Conservation (phyloP, 2,888 invertebrate genomes). For the Drosophila parthenogenetica region DNA sequence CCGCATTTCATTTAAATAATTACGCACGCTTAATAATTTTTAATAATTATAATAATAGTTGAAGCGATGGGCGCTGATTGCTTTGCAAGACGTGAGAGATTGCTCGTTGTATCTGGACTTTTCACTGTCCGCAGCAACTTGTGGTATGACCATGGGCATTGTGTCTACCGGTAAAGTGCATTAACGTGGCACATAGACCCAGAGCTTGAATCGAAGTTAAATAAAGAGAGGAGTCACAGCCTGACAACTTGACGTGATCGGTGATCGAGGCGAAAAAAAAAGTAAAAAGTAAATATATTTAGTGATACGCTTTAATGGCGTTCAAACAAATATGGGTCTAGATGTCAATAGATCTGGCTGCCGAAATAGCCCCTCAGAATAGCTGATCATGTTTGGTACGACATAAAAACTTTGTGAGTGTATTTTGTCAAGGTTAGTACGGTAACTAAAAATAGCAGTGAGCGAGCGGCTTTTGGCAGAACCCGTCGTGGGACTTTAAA, state of each 20-base stretch:
- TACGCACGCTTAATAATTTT: constrained; percentile 79
- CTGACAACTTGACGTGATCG: constrained; percentile 64
- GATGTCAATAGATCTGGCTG: constrained; percentile 67
- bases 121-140: constrained; percentile 32
- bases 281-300: constrained; percentile 60
- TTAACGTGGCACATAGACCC: constrained; percentile 15
- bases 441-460: constrained; percentile 72
- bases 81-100: constrained; percentile 65
- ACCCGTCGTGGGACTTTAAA: constrained; percentile 51
- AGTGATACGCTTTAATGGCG: constrained; percentile 55
- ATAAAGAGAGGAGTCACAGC: constrained; percentile 5
- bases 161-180: constrained; percentile 58
- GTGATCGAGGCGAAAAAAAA: constrained; percentile 7
- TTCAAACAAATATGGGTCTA: constrained; percentile 69
- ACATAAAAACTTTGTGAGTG: constrained; percentile 50
- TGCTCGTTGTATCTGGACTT: constrained; percentile 18
- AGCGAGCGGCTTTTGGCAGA: constrained; percentile 47
- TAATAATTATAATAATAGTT: constrained; percentile 76
- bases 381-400: constrained; percentile 26
- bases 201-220: constrained; percentile 18
- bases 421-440: constrained; percentile 63
- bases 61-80: constrained; percentile 70
- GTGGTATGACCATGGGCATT: constrained; percentile 57
- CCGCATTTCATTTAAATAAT: constrained; percentile 81
- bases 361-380: constrained; percentile 22